Evolutionary conservation across 1,140 invertebrate genomes (phyloP).

Genomic region (Acromyrmex charruanus): DNA sequence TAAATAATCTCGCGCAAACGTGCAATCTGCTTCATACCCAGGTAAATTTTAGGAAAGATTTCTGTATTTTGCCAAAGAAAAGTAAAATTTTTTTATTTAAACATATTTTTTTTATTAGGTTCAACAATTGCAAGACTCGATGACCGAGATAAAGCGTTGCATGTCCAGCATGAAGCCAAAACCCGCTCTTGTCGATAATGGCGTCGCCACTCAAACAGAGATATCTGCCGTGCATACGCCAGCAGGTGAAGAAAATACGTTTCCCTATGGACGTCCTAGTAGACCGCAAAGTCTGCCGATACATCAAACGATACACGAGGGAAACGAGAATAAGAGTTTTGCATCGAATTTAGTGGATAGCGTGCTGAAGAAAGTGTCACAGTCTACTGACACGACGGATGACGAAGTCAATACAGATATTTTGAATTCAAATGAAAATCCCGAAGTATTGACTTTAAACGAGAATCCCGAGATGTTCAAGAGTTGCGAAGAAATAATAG

Average conservation of each 20-base stretch:
- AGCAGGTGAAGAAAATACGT: constrained; percentile 83
- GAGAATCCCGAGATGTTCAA: constrained; percentile 83
- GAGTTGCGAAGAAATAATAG: constrained; percentile 82
- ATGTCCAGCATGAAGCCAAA: constrained; percentile 88
- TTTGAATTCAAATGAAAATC: constrained; percentile 84
- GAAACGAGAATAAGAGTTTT: constrained; percentile 80
- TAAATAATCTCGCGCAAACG: constrained; percentile 88
- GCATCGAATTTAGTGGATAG: constrained; percentile 78
- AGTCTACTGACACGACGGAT: constrained; percentile 83
- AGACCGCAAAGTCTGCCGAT: constrained; percentile 83
- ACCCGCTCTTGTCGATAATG: constrained; percentile 84
- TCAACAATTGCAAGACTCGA: constrained; percentile 91
- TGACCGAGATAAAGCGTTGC: constrained; percentile 91
- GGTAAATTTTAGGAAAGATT: constrained; percentile 70
- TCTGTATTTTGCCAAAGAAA: not conserved
- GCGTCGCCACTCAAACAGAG: constrained; percentile 92
- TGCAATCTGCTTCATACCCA: constrained; percentile 84
- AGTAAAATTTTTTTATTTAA: not conserved
- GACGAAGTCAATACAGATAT: constrained; percentile 85
- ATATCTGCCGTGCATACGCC: constrained; percentile 92
- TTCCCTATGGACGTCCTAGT: constrained; percentile 80
- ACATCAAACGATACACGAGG: constrained; percentile 84
- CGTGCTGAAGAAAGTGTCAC: constrained; percentile 82
- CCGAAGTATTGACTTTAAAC: constrained; percentile 73
- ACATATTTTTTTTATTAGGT: constrained; percentile 86